Evolutionary conservation across 2,888 invertebrate genomes (phyloP).

Genomic region (Spicauda simplicius): DNA sequence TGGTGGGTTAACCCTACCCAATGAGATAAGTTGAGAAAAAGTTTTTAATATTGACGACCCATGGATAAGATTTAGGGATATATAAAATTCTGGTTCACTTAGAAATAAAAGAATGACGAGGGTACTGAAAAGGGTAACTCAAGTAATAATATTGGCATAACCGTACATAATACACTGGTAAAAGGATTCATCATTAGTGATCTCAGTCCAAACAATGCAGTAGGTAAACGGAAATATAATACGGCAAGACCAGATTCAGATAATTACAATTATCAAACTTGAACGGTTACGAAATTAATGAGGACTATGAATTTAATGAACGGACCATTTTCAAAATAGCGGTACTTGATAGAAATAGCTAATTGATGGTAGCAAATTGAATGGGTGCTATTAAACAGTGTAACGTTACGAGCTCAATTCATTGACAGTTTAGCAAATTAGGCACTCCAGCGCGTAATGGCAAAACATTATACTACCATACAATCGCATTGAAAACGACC

Average conservation of each 20-base stretch:
- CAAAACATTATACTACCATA: slow-evolving; percentile 12
- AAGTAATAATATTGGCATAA: slow-evolving; percentile 2
- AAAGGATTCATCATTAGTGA: not conserved
- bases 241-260: not conserved
- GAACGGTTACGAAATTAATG: slow-evolving; percentile 12
- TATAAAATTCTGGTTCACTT: slow-evolving; percentile 7
- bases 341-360: slow-evolving; percentile 17
- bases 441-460: slow-evolving; percentile 6
- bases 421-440: slow-evolving; percentile 23
- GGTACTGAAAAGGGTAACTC: slow-evolving; percentile 9
- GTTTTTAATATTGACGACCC: slow-evolving; percentile 17
- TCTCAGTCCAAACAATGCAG: not conserved
- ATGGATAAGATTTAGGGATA: slow-evolving; percentile 11
- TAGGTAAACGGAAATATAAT: not conserved
- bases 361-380: slow-evolving; percentile 10
- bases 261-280: slow-evolving; percentile 6
- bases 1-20: slow-evolving; percentile 24
- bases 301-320: slow-evolving; percentile 17
- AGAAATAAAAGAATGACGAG: slow-evolving; percentile 11
- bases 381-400: slow-evolving; percentile 12
- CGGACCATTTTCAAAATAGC: slow-evolving; percentile 4
- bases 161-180: not conserved
- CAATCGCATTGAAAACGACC: not conserved
- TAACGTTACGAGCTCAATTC: slow-evolving; percentile 18
- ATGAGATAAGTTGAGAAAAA: slow-evolving; percentile 26